Percentiles rank a stretch among this genome's conserved stretches.
phyloP scores from a whole-genome alignment of 2,888 invertebrate species.

The Patella pellucida region DNA sequence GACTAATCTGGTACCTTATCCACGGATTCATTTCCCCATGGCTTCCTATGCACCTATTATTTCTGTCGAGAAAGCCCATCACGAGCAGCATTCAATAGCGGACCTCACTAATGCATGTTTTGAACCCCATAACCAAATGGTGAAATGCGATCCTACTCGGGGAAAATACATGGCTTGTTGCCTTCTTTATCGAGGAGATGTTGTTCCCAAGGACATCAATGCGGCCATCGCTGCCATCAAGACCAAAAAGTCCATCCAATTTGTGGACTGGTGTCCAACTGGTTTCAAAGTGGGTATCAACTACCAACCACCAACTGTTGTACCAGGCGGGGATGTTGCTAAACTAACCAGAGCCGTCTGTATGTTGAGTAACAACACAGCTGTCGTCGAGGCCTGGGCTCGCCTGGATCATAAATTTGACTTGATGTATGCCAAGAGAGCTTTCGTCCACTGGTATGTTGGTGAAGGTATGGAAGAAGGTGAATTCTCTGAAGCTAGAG shows the following conservation, averaged over 20 bases:
- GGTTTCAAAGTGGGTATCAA: too few relatives aligned
- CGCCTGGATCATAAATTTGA: too few relatives aligned
- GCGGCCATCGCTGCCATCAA: too few relatives aligned
- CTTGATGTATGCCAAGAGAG: too few relatives aligned
- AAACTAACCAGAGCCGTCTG: slow-evolving; percentile 79
- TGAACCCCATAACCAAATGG: slow-evolving; percentile 67
- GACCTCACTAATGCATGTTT: slow-evolving; percentile 64
- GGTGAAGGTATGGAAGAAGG: too few relatives aligned
- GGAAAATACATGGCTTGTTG: slow-evolving; percentile 73
- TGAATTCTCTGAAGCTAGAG: too few relatives aligned
- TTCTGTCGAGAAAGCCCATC: slow-evolving; percentile 93
- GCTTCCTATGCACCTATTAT: slow-evolving; percentile 90
- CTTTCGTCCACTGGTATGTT: too few relatives aligned
- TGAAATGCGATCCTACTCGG: slow-evolving; percentile 67
- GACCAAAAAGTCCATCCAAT: too few relatives aligned
- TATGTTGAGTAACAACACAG: slow-evolving; percentile 91
- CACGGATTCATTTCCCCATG: slow-evolving; percentile 86
- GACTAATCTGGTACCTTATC: slow-evolving; percentile 71
- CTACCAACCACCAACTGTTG: slow-evolving; percentile 23
- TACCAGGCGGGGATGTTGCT: slow-evolving; percentile 71
- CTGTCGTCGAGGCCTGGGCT: slow-evolving; percentile 17
- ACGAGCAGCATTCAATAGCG: slow-evolving; percentile 78
- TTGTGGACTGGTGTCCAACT: too few relatives aligned
- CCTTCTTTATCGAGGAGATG: slow-evolving; percentile 56
- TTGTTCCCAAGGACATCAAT: too few relatives aligned